Evolutionary conservation across 2,888 invertebrate species (phyloP), one percentile per base, ranked within the genome.

Genomic region (Pachliopta kotzebuea): DNA sequence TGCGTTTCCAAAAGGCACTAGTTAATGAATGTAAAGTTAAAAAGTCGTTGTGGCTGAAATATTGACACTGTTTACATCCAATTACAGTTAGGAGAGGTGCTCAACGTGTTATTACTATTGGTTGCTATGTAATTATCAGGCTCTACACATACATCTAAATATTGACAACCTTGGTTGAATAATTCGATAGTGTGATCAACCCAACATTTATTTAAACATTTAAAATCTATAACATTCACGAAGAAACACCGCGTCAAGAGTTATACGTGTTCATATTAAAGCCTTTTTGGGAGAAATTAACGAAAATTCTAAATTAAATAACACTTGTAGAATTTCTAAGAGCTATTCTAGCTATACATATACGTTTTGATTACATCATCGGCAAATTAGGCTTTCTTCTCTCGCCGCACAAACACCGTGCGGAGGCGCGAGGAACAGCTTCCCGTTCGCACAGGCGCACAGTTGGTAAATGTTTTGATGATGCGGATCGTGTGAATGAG

Each of bases 391-490:
- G 71, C 92, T 92, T 66, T 92, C 92, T 70, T 92, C 92, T 45
- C 92, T 78, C 0, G 92, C 95, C 2, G 92, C 92, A 85, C 98
- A 98, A 66, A 95, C 94, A 55, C 96, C 96, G 77, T 96, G 96
- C 0, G 98, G 94, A 6, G 95, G 95, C 2, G 97, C 97, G 29
- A 98, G 93, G 83, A 98, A 98, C 67, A 98, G 92, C 82, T 96
- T 96, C 55, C 98, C 98, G 82, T 96, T 97, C 45, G 95, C 95
- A 84, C 98, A 98, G 71, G 96, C 96, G 88, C 98, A 98, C 72
- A 98, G 90, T 87, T 98, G 98, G 88, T 95, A 97, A 74, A 97
- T 95, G 77, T 95, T 93, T 83, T 94, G 94, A 80, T 93, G 92
- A 63, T 91, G 90, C 0, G 92, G 90, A 73, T 90, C 94, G 68